Percentiles rank a stretch among this genome's conserved stretches.
phyloP scores from a whole-genome alignment of 1,140 invertebrate species.

The Odontomachus brunneus region DNA sequence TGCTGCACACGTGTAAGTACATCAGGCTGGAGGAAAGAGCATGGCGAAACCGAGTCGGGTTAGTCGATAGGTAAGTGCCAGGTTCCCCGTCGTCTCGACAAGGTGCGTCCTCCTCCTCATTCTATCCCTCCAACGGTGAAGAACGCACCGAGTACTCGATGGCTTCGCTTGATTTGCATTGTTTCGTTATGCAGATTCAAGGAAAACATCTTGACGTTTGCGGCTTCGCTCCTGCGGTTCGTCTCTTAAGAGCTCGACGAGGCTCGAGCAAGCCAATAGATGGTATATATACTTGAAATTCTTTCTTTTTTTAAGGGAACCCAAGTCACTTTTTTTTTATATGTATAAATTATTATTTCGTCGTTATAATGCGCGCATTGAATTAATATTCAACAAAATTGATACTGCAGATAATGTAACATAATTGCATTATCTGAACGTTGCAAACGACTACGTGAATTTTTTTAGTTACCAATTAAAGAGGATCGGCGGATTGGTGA shows the following conservation, averaged over 20 bases:
- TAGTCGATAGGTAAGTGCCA: conserved; percentile 8
- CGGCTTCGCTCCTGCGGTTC: conserved; percentile 21
- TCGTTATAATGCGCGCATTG: too few species aligned
- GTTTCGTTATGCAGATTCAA: conserved; percentile 47
- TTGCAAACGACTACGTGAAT: too few species aligned
- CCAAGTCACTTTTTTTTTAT: not conserved
- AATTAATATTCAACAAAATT: not conserved
- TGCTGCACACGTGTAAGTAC: not conserved
- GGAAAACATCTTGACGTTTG: conserved; percentile 51
- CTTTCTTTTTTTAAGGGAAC: conserved; percentile 17
- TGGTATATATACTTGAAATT: conserved; percentile 6
- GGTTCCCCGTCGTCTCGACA: not conserved
- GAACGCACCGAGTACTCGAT: conserved; percentile 11
- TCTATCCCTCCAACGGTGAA: not conserved
- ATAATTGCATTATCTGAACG: too few species aligned
- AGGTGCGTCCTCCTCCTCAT: not conserved
- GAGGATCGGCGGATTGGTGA: too few species aligned
- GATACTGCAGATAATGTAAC: not conserved
- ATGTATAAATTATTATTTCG: not conserved
- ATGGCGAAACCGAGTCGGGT: not conserved
- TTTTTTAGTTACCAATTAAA: too few species aligned
- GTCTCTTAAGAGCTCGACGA: conserved; percentile 29
- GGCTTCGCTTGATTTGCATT: conserved; percentile 41
- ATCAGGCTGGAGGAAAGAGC: not conserved
- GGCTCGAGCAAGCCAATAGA: conserved; percentile 5